A percentile compares a stretch with the other conserved stretches of the same genome.
Conservation (phyloP, 1,140 invertebrate species). For the Onthophagus taurus region DNA sequence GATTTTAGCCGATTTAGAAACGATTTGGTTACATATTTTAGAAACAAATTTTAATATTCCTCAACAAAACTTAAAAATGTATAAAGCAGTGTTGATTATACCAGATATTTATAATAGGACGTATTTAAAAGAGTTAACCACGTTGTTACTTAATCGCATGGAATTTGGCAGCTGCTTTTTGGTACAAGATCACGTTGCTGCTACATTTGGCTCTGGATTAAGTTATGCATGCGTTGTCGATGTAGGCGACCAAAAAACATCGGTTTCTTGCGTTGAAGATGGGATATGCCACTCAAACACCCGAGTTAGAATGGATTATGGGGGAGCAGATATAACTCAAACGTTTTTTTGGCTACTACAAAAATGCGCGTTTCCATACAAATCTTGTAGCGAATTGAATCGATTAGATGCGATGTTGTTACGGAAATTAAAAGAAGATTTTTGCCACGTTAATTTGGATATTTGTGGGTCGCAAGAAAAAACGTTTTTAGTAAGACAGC, state of each 20-base stretch:
- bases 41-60: constrained; percentile 67
- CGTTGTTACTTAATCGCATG: constrained; percentile 68
- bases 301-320: constrained; percentile 75
- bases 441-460: constrained; percentile 86
- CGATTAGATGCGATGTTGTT: constrained; percentile 65
- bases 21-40: constrained; percentile 79
- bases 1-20: constrained; percentile 74
- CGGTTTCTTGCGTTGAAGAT: constrained; percentile 93
- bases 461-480: constrained; percentile 76
- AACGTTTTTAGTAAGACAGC: constrained; percentile 65
- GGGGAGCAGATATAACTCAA: constrained; percentile 80
- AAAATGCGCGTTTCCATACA: constrained; percentile 83
- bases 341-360: constrained; percentile 77
- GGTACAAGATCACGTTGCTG: constrained; percentile 82
- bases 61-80: constrained; percentile 66
- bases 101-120: constrained; percentile 85
- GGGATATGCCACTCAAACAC: constrained; percentile 86
- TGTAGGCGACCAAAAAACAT: constrained; percentile 91
- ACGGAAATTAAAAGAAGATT: constrained; percentile 77
- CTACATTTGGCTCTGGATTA: constrained; percentile 87
- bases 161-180: constrained; percentile 88
- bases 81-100: constrained; percentile 79
- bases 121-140: constrained; percentile 78
- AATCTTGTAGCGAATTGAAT: constrained; percentile 60
- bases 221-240: constrained; percentile 91